phyloP scores from a whole-genome alignment of 2,888 invertebrate species.

The Rhopalosiphum nymphaeae region DNA sequence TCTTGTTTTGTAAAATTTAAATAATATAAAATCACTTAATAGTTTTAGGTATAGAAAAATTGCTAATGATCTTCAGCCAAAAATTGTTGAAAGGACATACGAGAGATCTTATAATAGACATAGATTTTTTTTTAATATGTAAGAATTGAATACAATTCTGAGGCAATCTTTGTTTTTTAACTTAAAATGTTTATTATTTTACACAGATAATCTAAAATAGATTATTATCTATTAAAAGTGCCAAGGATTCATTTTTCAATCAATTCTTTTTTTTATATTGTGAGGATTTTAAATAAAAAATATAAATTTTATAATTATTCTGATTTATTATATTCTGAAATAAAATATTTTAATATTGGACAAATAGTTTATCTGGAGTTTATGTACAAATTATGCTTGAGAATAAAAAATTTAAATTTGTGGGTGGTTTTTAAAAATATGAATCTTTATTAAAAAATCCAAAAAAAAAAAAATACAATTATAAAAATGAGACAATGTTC shows the following conservation, averaged over 20 bases:
- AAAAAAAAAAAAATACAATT: neutral
- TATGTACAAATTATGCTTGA: neutral
- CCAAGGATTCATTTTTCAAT: neutral
- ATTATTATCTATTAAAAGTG: neutral
- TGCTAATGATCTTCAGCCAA: neutral
- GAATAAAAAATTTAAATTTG: neutral
- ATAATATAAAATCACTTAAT: neutral
- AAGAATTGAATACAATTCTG: neutral
- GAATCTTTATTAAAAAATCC: neutral
- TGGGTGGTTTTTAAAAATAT: neutral
- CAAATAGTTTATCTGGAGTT: neutral
- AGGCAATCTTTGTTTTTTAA: neutral
- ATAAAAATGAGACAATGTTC: neutral
- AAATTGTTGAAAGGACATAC: neutral
- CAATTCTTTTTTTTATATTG: neutral
- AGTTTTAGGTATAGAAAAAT: neutral
- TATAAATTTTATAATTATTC: neutral
- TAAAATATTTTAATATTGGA: neutral
- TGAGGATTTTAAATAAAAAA: neutral
- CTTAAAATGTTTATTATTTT: neutral
- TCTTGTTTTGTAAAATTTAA: neutral
- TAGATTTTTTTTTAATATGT: neutral
- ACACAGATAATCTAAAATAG: neutral
- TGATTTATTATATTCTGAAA: no score
- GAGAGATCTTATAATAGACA: neutral